Conservation (phyloP, 2,113 vertebrate genomes). For the Seriola rivoliana region DNA sequence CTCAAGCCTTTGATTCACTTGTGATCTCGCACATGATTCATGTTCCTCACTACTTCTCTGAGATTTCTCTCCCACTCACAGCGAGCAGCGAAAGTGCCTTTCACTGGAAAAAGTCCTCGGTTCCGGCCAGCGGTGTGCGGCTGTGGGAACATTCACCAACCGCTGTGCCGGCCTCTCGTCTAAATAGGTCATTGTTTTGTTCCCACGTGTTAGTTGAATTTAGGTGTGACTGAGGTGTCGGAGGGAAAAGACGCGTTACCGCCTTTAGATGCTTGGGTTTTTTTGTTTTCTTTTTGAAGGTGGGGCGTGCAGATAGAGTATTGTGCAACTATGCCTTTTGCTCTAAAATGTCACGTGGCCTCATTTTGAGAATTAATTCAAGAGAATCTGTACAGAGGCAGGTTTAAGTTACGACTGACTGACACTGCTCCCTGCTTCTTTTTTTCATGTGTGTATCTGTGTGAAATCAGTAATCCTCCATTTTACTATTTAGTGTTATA, state of each 20-base stretch:
- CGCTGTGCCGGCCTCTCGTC: conserved; percentile 47
- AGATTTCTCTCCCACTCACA: conserved; percentile 7
- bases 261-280: conserved; percentile 23
- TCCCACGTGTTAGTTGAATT: conserved; percentile 61
- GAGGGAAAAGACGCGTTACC: conserved; percentile 39
- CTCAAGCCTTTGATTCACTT: conserved; percentile 24
- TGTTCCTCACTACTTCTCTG: neutral
- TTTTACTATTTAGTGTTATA: conserved; percentile 49
- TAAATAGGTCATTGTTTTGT: conserved; percentile 76
- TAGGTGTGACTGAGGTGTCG: conserved; percentile 64
- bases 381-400: neutral
- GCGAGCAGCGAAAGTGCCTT: conserved; percentile 30
- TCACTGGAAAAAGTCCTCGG: conserved; percentile 37
- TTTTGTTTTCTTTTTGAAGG: conserved; percentile 25
- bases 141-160: conserved; percentile 61
- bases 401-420: conserved; percentile 9
- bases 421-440: neutral
- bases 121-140: conserved; percentile 28
- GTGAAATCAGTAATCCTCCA: conserved; percentile 49
- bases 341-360: conserved; percentile 31
- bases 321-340: conserved; percentile 28
- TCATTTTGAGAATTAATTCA: conserved; percentile 25
- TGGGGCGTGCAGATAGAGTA: conserved; percentile 3
- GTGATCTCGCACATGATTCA: conserved; percentile 31
- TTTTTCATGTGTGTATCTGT: conserved; percentile 26